A percentile compares a stretch with the other conserved stretches of the same genome.
Evolutionary conservation across 1,140 invertebrate genomes (phyloP).

Genomic region (Pararge aegeria): DNA sequence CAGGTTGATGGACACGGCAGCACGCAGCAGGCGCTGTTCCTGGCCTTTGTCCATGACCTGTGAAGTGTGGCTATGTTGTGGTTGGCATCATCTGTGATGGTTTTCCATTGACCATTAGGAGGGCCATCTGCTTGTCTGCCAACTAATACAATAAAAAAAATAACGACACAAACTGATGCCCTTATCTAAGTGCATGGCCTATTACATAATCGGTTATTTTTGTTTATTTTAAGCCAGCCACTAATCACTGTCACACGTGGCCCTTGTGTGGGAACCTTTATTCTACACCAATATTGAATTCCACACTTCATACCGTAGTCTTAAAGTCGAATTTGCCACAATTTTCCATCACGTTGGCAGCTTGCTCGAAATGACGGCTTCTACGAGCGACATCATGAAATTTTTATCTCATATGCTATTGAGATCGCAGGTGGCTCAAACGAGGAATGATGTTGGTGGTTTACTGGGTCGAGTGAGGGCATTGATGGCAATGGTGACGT

Average conservation of each 20-base stretch:
- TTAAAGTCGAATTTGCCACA: background rate
- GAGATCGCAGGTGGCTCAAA: constrained; percentile 17
- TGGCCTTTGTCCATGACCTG: too few species aligned
- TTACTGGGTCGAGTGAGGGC: constrained; percentile 26
- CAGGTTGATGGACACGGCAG: too few species aligned
- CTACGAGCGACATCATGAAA: constrained; percentile 18
- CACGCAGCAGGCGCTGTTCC: too few species aligned
- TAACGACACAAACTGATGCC: too few species aligned
- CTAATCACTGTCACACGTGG: background rate
- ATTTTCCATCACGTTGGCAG: constrained; percentile 2
- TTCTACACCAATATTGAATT: background rate
- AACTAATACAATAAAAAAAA: too few species aligned
- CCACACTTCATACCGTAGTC: background rate
- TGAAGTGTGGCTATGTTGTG: too few species aligned
- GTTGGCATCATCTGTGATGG: too few species aligned
- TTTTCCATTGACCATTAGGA: too few species aligned
- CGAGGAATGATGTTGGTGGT: constrained; percentile 23
- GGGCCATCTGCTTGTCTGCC: too few species aligned
- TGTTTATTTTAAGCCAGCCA: too few species aligned
- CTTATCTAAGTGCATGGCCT: too few species aligned
- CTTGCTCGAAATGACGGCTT: constrained; percentile 15
- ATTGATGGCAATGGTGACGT: constrained; percentile 26
- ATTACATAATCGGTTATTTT: too few species aligned
- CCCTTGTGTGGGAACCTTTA: background rate
- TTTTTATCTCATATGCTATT: constrained; percentile 26